Percentiles rank a stretch among this genome's conserved stretches.
Conservation (phyloP, 1,140 invertebrate species). For the Teleopsis dalmanni region DNA sequence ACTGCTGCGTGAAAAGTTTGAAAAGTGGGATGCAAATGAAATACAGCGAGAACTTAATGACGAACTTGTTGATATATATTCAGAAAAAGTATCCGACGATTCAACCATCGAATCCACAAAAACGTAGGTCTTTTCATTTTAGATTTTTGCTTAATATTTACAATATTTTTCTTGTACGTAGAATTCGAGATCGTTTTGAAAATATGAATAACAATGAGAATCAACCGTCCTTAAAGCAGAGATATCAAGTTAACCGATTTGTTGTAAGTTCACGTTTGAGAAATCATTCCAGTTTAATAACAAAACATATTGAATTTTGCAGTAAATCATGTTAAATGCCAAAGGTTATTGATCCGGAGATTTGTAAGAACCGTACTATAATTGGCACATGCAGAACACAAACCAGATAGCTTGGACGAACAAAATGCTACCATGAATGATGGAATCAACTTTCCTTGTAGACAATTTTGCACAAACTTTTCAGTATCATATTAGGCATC, state of each 20-base stretch:
- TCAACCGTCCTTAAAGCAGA: slow-evolving; percentile 47
- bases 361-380: too few relatives aligned
- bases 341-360: too few relatives aligned
- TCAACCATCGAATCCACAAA: slow-evolving; percentile 68
- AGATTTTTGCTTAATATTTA: too few relatives aligned
- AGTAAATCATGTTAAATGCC: too few relatives aligned
- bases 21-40: slow-evolving; percentile 76
- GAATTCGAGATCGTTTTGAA: slow-evolving; percentile 76
- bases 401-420: too few relatives aligned
- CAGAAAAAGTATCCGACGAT: slow-evolving; percentile 52
- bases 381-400: too few relatives aligned
- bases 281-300: too few relatives aligned
- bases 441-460: too few relatives aligned
- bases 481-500: too few relatives aligned
- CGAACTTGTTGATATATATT: slow-evolving; percentile 36
- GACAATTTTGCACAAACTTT: too few relatives aligned
- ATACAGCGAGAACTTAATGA: slow-evolving; percentile 47
- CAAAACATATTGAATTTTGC: too few relatives aligned
- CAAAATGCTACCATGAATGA: too few relatives aligned
- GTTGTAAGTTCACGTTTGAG: slow-evolving; percentile 57
- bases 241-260: slow-evolving; percentile 73
- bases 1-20: slow-evolving; percentile 81
- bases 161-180: slow-evolving; percentile 29
- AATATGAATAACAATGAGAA: slow-evolving; percentile 56
- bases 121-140: slow-evolving; percentile 37